Conservation (phyloP, 2,113 vertebrate species). For the Heteronetta atricapilla region DNA sequence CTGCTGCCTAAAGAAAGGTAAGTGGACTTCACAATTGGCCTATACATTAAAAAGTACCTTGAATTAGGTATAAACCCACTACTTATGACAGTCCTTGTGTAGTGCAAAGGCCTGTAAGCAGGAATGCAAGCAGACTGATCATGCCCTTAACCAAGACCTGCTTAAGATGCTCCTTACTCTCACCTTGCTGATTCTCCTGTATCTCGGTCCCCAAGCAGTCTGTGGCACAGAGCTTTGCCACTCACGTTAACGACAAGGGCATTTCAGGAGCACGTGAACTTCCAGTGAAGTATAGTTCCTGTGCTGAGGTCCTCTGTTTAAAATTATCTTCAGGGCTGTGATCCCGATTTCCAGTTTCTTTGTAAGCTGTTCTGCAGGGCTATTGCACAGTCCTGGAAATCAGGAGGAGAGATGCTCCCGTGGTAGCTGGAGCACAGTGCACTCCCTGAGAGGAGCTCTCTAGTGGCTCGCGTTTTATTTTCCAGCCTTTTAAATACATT, state of each 20-base stretch:
- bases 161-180: background rate
- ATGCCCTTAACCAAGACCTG: background rate
- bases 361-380: background rate
- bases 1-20: slow-evolving; percentile 69
- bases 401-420: background rate
- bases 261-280: background rate
- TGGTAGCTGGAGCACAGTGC: background rate
- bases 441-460: background rate
- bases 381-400: background rate
- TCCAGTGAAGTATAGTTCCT: fast-evolving
- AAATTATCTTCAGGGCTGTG: background rate
- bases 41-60: background rate
- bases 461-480: background rate
- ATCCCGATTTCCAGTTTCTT: background rate
- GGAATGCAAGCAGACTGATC: background rate
- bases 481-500: background rate
- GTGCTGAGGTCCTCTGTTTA: background rate
- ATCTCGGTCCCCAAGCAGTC: background rate
- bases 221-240: background rate
- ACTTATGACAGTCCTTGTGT: background rate
- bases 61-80: background rate
- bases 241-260: background rate
- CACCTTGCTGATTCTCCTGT: background rate
- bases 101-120: background rate
- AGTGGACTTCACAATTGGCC: background rate